Percentiles rank a stretch among this genome's conserved stretches.
Evolutionary conservation across 2,888 invertebrate genomes (phyloP).

Genomic region (Crocallis elinguaria): DNA sequence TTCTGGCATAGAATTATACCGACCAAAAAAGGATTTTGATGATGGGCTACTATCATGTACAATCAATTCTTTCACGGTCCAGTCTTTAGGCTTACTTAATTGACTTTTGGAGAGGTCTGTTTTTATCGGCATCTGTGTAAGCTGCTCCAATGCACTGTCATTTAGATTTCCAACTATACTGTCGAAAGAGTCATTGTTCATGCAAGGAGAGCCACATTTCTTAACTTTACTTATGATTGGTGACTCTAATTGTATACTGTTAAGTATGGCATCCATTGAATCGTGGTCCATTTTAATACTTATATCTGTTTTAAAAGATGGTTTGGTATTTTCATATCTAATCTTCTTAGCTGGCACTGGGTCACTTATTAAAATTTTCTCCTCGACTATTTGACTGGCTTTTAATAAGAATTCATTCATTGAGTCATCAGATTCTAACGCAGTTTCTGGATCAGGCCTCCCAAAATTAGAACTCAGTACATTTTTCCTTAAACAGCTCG

Average conservation of each 20-base stretch:
- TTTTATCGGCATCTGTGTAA: constrained; percentile 69
- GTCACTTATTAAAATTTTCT: constrained; percentile 58
- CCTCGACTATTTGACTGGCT: constrained; percentile 79
- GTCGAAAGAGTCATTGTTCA: constrained; percentile 80
- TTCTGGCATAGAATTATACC: constrained; percentile 79
- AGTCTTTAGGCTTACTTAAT: constrained; percentile 44
- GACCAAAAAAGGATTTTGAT: constrained; percentile 63
- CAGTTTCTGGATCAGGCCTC: constrained; percentile 67
- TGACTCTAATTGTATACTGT: constrained; percentile 68
- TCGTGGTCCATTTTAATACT: constrained; percentile 66
- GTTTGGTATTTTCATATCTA: constrained; percentile 45
- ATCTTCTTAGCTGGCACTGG: constrained; percentile 52
- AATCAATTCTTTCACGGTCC: constrained; percentile 61
- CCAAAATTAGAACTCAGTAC: constrained; percentile 73
- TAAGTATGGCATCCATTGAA: constrained; percentile 73
- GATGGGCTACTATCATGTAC: constrained; percentile 63
- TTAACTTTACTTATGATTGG: constrained; percentile 57
- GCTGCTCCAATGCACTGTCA: constrained; percentile 72
- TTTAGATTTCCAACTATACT: constrained; percentile 73
- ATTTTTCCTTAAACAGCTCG: constrained; percentile 70
- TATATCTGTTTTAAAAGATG: constrained; percentile 39
- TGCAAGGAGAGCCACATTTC: constrained; percentile 57
- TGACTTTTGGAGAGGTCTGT: constrained; percentile 44
- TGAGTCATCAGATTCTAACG: constrained; percentile 79
- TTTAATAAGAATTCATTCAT: constrained; percentile 79